These are phyloP conservation scores for Nephrotoma flavescens DNA, from an alignment of 2,888 invertebrate species.

Conservation along the genomic window DNA sequence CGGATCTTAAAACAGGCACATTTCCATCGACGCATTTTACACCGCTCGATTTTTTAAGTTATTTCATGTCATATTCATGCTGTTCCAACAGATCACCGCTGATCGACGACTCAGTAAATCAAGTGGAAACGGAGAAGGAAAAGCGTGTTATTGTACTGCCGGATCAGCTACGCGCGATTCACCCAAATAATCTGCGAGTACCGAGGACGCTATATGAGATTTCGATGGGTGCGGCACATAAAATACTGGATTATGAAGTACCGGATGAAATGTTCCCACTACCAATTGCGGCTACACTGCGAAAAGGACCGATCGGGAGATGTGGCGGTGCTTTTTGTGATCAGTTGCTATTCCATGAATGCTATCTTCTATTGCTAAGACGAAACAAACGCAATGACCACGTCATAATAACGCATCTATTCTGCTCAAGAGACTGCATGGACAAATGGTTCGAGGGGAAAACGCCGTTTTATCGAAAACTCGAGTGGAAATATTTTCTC, in stretches of 20 bases:
- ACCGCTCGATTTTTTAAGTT: not conserved
- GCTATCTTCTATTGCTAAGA: not conserved
- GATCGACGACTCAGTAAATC: not conserved
- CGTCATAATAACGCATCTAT: not conserved
- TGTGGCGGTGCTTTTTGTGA: not conserved
- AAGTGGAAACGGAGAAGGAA: not conserved
- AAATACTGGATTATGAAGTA: not conserved
- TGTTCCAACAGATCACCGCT: not conserved
- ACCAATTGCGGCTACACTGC: not conserved
- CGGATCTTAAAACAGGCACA: not conserved
- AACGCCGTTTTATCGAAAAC: not conserved
- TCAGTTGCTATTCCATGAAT: not conserved
- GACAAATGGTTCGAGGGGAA: constrained; percentile 19
- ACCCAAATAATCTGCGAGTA: not conserved
- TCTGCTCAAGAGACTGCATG: constrained; percentile 3
- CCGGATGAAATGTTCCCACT: not conserved
- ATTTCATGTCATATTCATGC: not conserved
- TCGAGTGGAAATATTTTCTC: not conserved
- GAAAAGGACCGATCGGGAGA: not conserved
- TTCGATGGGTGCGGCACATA: not conserved
- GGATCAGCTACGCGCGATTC: not conserved
- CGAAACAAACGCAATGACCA: not conserved
- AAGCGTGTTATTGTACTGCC: not conserved
- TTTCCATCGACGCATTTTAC: not conserved
- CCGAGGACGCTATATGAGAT: not conserved